Evolutionary conservation across 2,888 invertebrate genomes (phyloP).

Genomic region (Lasioglossum zephyrum): DNA sequence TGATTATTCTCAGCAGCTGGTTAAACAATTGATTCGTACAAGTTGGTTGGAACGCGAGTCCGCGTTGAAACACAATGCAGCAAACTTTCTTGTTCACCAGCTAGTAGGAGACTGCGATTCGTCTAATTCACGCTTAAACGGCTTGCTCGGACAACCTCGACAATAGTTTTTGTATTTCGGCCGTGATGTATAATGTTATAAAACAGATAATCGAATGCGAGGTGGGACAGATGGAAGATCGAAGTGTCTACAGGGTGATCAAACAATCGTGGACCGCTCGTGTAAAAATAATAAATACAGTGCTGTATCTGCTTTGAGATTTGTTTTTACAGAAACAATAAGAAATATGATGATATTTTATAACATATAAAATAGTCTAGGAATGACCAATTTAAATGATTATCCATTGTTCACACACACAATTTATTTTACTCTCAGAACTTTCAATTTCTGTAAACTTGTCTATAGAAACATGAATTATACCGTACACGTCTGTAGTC

Average conservation of each 20-base stretch:
- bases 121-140: slow-evolving; percentile 35
- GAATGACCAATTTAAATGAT: neutral
- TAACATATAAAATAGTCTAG: neutral
- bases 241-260: neutral
- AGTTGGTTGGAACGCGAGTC: neutral
- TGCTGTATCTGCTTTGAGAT: neutral
- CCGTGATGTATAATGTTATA: slow-evolving; percentile 30
- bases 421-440: neutral
- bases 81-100: slow-evolving; percentile 38
- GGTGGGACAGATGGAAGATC: neutral
- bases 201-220: slow-evolving; percentile 29
- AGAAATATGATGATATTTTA: neutral
- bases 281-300: neutral
- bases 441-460: neutral
- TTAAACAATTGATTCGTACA: neutral
- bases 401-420: neutral
- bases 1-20: neutral
- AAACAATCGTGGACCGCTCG: neutral
- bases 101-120: slow-evolving; percentile 44
- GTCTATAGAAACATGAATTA: neutral
- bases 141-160: slow-evolving; percentile 41
- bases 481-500: neutral
- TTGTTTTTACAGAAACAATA: neutral
- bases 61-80: slow-evolving; percentile 30
- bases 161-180: slow-evolving; percentile 43